Base-by-base conservation (phyloP, 2,113 vertebrate species). In the Hippotragus niger region DNA sequence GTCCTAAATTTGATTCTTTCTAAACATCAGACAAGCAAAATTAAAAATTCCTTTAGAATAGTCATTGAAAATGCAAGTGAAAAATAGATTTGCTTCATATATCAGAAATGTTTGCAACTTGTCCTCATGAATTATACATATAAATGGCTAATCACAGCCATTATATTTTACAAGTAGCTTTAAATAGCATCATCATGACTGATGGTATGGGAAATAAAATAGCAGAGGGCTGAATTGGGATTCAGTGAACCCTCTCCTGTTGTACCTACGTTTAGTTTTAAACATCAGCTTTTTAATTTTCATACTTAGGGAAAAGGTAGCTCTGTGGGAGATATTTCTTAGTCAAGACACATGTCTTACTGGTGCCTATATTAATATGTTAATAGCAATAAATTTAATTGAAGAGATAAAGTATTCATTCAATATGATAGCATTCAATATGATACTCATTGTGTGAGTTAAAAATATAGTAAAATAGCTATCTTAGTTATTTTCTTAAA, bases 51-150 rank as follows among this genome's bases (percentile, higher is more conserved):
- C 94, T 98, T 94, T 43, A 98, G 53, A 89, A 87, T n/a, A 64
- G 62, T 81, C 40, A 90, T 50, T 52, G 50, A 97, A 95, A 94
- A 92, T 92, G 36, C 58, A 97, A 97, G 97, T 94, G 23, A 96
- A 96, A 97, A 97, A 93, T 83, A 90, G 29, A 82, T 91, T 90
- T 40, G 31, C 90, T 78, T 97, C 92, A 97, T 97, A 93, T 23
- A 95, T 43, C 7, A 94, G 57, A 95, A 96, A 96, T 93, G 89
- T 93, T 92, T 95, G 33, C 82, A 62, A 95, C 96, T 58, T 97
- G 17, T 94, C 83, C 47, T 85, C 88, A 97, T 96, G 88, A 98
- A 98, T 98, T 97, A 97, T 98, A 97, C 85, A 98, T 96, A 58
- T 6, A 78, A 88, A 89, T 94, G 89, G 94, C 96, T 98, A 97